Evolutionary conservation across 1,140 invertebrate species (phyloP).

Genomic region (Habropoda laboriosa): DNA sequence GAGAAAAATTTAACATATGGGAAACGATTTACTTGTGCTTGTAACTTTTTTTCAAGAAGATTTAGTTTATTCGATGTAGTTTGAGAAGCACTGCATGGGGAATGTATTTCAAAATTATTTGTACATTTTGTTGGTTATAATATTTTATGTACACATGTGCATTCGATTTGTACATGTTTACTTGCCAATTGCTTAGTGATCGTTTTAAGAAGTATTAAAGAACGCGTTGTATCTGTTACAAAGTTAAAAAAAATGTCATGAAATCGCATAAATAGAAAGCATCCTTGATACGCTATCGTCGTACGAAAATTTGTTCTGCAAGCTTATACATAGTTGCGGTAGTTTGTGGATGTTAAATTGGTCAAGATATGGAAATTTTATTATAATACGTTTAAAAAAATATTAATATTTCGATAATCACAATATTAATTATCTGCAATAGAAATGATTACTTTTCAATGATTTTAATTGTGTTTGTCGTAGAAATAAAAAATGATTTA

Average conservation of each 20-base stretch:
- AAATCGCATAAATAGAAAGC: not conserved
- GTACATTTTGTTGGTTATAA: conserved; percentile 2
- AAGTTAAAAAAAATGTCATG: not conserved
- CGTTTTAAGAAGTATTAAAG: not conserved
- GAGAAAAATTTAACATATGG: no score
- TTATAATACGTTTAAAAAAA: not conserved
- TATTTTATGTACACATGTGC: not conserved
- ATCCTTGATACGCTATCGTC: not conserved
- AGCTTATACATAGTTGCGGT: not conserved
- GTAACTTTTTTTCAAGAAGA: no score
- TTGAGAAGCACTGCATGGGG: not conserved
- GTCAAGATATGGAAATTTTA: not conserved
- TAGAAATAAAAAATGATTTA: conserved; percentile 44
- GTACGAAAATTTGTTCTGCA: not conserved
- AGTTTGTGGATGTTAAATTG: not conserved
- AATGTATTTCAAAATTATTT: conserved; percentile 12
- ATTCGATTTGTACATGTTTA: not conserved
- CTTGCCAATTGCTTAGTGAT: not conserved
- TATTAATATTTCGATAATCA: not conserved
- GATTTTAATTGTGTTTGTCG: not conserved
- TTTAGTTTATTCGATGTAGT: not conserved
- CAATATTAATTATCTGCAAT: not conserved
- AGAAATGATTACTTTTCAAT: not conserved
- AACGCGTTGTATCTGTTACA: not conserved
- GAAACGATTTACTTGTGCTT: not conserved